Conservation (phyloP, 2,888 invertebrate species). For the Lampropteryx suffumata region DNA sequence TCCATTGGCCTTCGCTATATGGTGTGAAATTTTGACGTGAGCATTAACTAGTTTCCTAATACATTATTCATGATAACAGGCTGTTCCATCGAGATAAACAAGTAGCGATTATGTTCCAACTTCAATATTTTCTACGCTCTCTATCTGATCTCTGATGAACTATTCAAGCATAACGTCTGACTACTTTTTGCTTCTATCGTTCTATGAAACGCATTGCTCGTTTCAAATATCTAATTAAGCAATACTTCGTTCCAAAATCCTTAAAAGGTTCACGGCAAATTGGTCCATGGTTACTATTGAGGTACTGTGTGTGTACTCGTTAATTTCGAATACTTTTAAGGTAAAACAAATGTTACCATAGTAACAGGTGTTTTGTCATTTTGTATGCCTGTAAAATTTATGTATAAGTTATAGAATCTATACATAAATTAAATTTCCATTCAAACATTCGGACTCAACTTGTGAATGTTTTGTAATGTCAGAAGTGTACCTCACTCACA, state of each 20-base stretch:
- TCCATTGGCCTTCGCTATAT: constrained; percentile 36
- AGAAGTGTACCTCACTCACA: no score
- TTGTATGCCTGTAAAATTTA: no score
- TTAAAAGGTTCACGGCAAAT: constrained; percentile 20
- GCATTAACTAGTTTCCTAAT: constrained; percentile 11
- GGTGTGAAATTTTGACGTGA: constrained; percentile 43
- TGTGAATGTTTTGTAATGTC: no score
- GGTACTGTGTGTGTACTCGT: not conserved
- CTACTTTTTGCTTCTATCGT: constrained; percentile 16
- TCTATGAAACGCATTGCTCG: constrained; percentile 23
- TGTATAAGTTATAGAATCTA: no score
- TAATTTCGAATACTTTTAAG: no score
- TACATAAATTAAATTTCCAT: no score
- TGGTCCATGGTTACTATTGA: constrained; percentile 24
- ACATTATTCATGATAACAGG: constrained; percentile 25
- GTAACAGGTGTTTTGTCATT: no score
- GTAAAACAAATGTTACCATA: no score
- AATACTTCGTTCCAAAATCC: constrained; percentile 30
- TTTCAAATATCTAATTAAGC: constrained; percentile 29
- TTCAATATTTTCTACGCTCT: constrained; percentile 1
- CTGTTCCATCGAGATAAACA: constrained; percentile 5
- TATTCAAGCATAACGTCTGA: not conserved
- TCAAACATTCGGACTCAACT: no score
- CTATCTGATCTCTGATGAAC: not conserved
- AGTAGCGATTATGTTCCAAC: not conserved